phyloP scores from a whole-genome alignment of 1,140 invertebrate species.

The Physella acuta region DNA sequence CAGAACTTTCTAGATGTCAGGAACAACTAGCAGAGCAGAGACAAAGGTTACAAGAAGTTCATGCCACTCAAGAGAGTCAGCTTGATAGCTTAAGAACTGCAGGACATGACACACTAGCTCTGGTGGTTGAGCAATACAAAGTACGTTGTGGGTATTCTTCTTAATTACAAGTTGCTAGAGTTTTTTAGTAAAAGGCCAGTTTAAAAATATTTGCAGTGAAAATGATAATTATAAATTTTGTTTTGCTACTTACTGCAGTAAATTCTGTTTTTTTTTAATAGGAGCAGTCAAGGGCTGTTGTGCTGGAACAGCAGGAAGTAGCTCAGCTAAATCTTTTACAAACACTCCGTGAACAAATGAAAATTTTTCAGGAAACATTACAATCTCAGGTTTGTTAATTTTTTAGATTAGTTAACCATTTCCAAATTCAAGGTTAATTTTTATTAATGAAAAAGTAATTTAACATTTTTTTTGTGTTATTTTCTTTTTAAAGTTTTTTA shows the following conservation, averaged over 20 bases:
- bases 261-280: neutral
- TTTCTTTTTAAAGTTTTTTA: neutral
- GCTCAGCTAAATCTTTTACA: conserved; percentile 31
- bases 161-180: too few relatives aligned
- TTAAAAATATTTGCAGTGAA: neutral
- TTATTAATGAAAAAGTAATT: too few relatives aligned
- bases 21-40: conserved; percentile 28
- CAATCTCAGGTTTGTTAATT: conserved; percentile 30
- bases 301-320: conserved; percentile 36
- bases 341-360: conserved; percentile 25
- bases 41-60: conserved; percentile 28
- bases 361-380: conserved; percentile 28
- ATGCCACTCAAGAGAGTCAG: conserved; percentile 33
- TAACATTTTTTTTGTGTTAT: neutral
- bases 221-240: too few relatives aligned
- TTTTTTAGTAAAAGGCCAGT: neutral
- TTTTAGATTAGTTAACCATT: neutral
- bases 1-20: conserved; percentile 23
- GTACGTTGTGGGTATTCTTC: conserved; percentile 23
- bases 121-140: conserved; percentile 48
- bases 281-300: conserved; percentile 30
- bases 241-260: neutral
- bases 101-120: conserved; percentile 39
- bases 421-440: neutral
- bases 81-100: conserved; percentile 36